Percentiles rank a stretch among this genome's conserved stretches.
phyloP scores from a whole-genome alignment of 2,888 invertebrate genomes.

The Glaucopsyche alexis region DNA sequence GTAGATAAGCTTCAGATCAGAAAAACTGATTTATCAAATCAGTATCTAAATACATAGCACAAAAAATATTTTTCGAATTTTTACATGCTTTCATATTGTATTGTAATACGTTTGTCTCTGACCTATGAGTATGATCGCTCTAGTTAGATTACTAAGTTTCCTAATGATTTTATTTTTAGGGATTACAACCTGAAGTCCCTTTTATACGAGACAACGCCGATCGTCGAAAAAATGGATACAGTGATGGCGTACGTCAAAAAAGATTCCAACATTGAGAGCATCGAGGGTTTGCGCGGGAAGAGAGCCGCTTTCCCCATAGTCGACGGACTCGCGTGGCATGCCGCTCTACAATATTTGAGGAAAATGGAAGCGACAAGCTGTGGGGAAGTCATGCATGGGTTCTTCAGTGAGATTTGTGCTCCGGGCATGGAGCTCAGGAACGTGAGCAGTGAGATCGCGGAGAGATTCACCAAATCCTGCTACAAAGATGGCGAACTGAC shows the following conservation, averaged over 20 bases:
- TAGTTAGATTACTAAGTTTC: no score
- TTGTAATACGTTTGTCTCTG: no score
- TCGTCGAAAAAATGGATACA: conserved; percentile 79
- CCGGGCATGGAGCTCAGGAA: conserved; percentile 59
- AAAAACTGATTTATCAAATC: no score
- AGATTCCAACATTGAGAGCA: conserved; percentile 73
- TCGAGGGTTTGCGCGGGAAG: conserved; percentile 84
- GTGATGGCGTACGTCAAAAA: conserved; percentile 85
- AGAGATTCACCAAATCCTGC: conserved; percentile 54
- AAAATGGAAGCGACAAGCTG: conserved; percentile 65
- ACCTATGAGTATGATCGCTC: no score
- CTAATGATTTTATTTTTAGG: conserved; percentile 57
- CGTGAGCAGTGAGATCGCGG: conserved; percentile 42
- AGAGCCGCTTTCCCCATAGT: conserved; percentile 90
- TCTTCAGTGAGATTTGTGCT: conserved; percentile 85
- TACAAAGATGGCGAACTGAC: conserved; percentile 53
- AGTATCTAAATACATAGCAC: no score
- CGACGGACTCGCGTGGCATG: conserved; percentile 85
- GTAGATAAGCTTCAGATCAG: no score
- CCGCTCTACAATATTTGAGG: conserved; percentile 71
- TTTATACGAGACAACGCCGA: conserved; percentile 81
- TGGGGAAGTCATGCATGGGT: conserved; percentile 59
- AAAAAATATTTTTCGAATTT: no score
- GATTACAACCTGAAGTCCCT: conserved; percentile 78
- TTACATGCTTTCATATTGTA: no score